Base-by-base conservation (phyloP, 2,797 vertebrate genomes). In the Emydoidea blandingii region DNA sequence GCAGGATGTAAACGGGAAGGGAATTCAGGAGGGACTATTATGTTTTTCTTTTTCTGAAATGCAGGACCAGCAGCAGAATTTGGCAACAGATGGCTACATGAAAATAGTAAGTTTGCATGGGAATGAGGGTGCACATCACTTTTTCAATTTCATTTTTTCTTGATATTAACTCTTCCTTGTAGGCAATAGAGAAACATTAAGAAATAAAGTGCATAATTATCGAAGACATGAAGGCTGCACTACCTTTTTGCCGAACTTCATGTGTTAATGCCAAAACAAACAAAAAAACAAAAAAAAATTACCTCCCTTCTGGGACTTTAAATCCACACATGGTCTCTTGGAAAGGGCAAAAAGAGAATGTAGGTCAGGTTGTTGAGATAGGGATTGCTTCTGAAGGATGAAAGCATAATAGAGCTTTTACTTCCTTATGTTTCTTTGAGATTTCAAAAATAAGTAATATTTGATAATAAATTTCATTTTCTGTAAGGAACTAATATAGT, bases 311-410 rank as follows among this genome's bases (percentile, higher is more conserved):
- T 90, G 96, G 95, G 95, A 97, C 94, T 90, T 92, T 95, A 97
- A 97, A 97, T 96, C 85, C 94, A 97, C 91, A 96, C 95, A 93
- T 80, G 89, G 81, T 94, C 96, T 97, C 96, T 95, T 95, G 95
- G 94, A 97, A 79, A 97, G 95, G 94, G 94, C 96, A 97, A 96
- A 96, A 97, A 97, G 96, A 97, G 95, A 97, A 97, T 95, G 95
- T 97, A 97, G 96, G 96, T 97, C 96, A 96, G 97, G 96, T 96
- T 96, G 95, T 92, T 97, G 92, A 97, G 97, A 97, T 97, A 97
- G 68, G 91, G 83, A 96, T 95, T 97, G 96, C 96, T 96, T 97
- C 92, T 95, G 91, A 97, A 97, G 96, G 96, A 96, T 96, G 95
- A 97, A 97, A 97, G 96, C 93, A 0, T 97, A 92, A 94, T 59